Conservation (phyloP, 53 echinoderm and acorn worm genomes). For the Astropecten irregularis region DNA sequence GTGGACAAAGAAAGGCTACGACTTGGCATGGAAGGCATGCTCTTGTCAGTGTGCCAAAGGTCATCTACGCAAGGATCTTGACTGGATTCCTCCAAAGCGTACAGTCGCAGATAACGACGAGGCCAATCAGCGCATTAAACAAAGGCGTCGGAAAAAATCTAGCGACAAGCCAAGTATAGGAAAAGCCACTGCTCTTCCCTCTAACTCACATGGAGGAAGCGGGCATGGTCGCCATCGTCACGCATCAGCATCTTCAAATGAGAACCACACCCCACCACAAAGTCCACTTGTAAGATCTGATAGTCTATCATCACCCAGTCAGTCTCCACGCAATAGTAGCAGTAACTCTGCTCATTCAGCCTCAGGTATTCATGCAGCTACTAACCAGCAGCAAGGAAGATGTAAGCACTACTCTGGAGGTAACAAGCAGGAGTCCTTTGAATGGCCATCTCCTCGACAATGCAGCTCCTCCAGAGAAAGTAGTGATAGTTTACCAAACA, state of each 20-base stretch:
- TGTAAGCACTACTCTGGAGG: constrained; percentile 18
- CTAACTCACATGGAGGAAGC: background rate
- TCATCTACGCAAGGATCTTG: constrained; percentile 96
- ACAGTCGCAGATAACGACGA: constrained; percentile 54
- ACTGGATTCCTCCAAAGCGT: constrained; percentile 92
- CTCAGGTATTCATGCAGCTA: background rate
- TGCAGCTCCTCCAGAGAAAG: background rate
- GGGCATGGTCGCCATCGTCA: constrained; percentile 86
- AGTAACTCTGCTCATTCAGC: background rate
- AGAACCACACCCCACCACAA: constrained; percentile 81
- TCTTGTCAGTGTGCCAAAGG: constrained; percentile 96
- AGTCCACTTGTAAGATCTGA: constrained; percentile 65
- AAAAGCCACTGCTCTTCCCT: constrained; percentile 83
- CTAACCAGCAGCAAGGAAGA: constrained; percentile 35
- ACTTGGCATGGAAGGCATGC: constrained; percentile 99
- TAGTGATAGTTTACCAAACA: background rate
- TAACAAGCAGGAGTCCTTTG: constrained; percentile 23
- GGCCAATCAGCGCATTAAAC: constrained; percentile 66
- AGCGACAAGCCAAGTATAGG: constrained; percentile 98
- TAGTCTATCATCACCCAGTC: constrained; percentile 31
- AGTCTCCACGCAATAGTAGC: constrained; percentile 35
- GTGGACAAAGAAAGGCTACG: constrained; percentile 99
- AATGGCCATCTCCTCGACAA: constrained; percentile 45
- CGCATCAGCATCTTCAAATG: constrained; percentile 87
- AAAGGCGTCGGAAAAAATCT: constrained; percentile 85